Percentiles rank a stretch among this genome's conserved stretches.
phyloP scores from a whole-genome alignment of 1,140 invertebrate species.

The Bombus cullumanus region DNA sequence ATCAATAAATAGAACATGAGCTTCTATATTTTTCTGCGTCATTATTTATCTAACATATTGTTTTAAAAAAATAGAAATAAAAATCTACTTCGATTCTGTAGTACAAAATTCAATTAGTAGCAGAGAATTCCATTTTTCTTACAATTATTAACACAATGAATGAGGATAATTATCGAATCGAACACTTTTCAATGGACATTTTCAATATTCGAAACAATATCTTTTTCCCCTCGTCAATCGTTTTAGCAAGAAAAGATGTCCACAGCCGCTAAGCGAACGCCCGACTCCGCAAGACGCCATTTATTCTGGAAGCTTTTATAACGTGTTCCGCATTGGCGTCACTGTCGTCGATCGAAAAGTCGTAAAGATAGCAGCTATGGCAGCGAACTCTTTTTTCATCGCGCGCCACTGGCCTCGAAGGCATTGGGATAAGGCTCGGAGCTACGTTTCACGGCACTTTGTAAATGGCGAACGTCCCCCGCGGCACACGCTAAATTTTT shows the following conservation, averaged over 20 bases:
- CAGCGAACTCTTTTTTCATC: slow-evolving; percentile 38
- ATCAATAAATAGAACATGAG: neutral
- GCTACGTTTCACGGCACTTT: slow-evolving; percentile 25
- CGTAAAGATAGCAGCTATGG: slow-evolving; percentile 64
- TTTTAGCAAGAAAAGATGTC: neutral
- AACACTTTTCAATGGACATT: neutral
- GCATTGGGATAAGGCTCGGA: slow-evolving; percentile 49
- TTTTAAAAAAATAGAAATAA: too few species aligned
- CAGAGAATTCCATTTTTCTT: neutral
- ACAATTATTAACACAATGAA: neutral
- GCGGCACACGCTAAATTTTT: slow-evolving; percentile 40
- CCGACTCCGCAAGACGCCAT: slow-evolving; percentile 13
- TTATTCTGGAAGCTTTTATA: slow-evolving; percentile 52
- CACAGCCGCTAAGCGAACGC: neutral
- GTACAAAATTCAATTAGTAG: neutral
- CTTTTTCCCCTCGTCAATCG: neutral
- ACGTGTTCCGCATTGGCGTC: slow-evolving; percentile 57
- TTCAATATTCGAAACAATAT: neutral
- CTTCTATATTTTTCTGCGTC: too few species aligned
- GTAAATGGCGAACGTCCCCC: slow-evolving; percentile 21
- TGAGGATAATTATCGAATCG: neutral
- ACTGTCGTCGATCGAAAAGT: slow-evolving; percentile 66
- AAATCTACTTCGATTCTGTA: too few species aligned
- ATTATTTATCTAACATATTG: too few species aligned
- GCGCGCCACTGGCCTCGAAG: slow-evolving; percentile 21